These are phyloP conservation scores for Dynastes tityus DNA, from an alignment of 2,888 invertebrate genomes.

Conservation along the genomic window DNA sequence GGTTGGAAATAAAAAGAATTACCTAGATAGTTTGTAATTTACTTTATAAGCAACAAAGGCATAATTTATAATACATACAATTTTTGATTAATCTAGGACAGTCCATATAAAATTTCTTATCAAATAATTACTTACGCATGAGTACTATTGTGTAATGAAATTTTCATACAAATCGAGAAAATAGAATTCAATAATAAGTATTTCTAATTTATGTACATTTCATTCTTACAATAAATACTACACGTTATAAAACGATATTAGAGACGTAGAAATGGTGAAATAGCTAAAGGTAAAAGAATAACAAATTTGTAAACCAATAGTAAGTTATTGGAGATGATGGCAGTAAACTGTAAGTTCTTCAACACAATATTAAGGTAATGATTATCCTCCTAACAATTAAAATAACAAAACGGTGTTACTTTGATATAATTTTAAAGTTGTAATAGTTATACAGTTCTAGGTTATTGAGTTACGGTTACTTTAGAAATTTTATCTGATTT, in stretches of 20 bases:
- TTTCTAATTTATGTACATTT: constrained; percentile 28
- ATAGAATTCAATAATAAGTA: constrained; percentile 18
- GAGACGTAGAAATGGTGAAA: background rate
- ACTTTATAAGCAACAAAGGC: constrained; percentile 45
- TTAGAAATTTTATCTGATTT: too few relatives aligned
- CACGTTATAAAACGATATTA: constrained; percentile 26
- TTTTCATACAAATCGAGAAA: constrained; percentile 11
- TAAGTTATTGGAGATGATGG: background rate
- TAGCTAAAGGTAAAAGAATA: background rate
- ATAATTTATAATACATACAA: constrained; percentile 49
- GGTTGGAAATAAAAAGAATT: background rate
- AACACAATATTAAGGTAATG: background rate
- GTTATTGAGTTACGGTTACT: too few relatives aligned
- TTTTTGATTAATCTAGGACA: constrained; percentile 51
- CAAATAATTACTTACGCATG: constrained; percentile 35
- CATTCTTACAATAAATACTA: constrained; percentile 45
- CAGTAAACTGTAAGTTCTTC: background rate
- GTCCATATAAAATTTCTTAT: constrained; percentile 54
- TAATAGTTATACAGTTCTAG: too few relatives aligned
- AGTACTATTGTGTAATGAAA: constrained; percentile 33
- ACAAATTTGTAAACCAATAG: background rate
- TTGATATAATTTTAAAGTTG: too few relatives aligned
- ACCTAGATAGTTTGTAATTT: constrained; percentile 16
- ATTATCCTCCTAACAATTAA: background rate
- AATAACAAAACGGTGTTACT: too few relatives aligned